These are phyloP conservation scores for Aphelinus atriplicis DNA, from an alignment of 1,140 invertebrate genomes.

Conservation along the genomic window DNA sequence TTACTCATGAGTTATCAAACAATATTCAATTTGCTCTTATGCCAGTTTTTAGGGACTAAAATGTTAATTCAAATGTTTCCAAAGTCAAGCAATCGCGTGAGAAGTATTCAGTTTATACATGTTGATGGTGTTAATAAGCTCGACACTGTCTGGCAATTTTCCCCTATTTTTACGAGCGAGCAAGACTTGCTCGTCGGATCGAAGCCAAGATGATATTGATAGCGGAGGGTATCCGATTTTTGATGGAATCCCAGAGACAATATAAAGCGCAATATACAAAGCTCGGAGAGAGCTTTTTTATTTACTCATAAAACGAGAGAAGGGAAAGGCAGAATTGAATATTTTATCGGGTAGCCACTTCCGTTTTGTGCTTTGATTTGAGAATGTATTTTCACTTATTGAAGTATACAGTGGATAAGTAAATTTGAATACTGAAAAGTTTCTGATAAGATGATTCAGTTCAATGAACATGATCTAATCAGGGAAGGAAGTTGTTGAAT, in stretches of 20 bases:
- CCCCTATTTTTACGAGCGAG: constrained; percentile 14
- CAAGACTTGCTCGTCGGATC: too few species aligned
- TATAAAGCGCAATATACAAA: not conserved
- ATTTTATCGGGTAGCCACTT: not conserved
- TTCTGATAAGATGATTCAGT: too few species aligned
- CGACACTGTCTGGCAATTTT: not conserved
- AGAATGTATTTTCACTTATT: too few species aligned
- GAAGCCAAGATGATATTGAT: not conserved
- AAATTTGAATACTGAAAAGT: too few species aligned
- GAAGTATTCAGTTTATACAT: not conserved
- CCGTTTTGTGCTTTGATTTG: too few species aligned
- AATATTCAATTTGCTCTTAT: too few species aligned
- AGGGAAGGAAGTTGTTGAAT: too few species aligned
- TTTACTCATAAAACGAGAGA: not conserved
- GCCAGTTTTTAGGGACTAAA: too few species aligned
- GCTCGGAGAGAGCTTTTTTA: not conserved
- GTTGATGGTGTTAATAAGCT: not conserved
- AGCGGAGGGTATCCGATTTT: not conserved
- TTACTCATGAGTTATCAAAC: too few species aligned
- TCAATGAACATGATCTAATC: too few species aligned
- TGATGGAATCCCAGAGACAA: constrained; percentile 1
- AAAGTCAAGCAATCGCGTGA: not conserved
- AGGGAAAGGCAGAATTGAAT: not conserved
- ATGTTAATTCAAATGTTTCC: too few species aligned
- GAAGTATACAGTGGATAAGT: too few species aligned